Evolutionary conservation across 2,797 vertebrate species (phyloP), one percentile per base, ranked within the genome.

Genomic region (Poecilia picta): DNA sequence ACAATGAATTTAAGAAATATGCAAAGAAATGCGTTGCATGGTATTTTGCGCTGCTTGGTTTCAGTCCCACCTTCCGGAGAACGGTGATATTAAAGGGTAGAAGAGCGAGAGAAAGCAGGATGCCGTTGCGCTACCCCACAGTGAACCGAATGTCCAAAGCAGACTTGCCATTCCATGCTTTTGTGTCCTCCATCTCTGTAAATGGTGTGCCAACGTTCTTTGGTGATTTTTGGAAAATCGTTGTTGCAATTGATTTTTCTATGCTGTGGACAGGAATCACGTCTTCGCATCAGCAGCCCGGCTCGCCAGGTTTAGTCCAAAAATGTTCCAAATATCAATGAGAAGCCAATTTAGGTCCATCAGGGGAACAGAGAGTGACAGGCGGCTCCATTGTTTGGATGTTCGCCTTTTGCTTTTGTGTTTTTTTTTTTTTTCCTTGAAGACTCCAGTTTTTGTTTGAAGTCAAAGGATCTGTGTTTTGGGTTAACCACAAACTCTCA

Each of bases 381-480:
- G 45, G 25, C 46, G 2, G 46, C 12, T 25, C 47, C 23, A 39
- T 62, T 49, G 39, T 72, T 45, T 62, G 43, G 57, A 15, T 78
- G 43, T 78, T 73, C 6, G 46, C 28, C 45, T 73, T 36, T 73
- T 16, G 45, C 25, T 51, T n/a, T 39, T 39, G 33, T 39, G 36
- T 62, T 33, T 18, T 11, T 57, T 59, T 49, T 39, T 39, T 39
- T 39, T 39, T 39, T 28, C 39, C 46, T 41, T 36, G 23, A 13
- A 59, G 25, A 33, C 8, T 79, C 25, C 45, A n/a, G 33, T 79
- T 73, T 79, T 51, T 20, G 28, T 78, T 46, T 12, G 57, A 13
- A 68, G 57, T 74, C 23, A 18, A 80, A 23, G 70, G 28, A 80
- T 43, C 47, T 79, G 45, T 39, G 72, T 25, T 53, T 68, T 55